These are phyloP conservation scores for Pseudolycoriella hygida DNA, from an alignment of 2,888 invertebrate species.

Conservation along the genomic window DNA sequence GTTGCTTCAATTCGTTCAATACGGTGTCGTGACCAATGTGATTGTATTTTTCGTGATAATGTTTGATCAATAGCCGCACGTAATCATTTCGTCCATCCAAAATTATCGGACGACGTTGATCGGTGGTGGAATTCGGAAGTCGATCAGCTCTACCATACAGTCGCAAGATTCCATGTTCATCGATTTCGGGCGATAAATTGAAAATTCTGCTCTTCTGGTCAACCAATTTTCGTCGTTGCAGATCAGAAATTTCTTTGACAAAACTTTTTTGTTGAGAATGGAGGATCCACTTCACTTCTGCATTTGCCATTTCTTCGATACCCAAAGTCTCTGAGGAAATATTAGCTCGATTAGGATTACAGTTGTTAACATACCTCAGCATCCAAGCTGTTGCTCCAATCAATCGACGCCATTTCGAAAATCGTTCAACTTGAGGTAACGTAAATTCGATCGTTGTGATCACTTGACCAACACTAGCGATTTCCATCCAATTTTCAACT, in stretches of 20 bases:
- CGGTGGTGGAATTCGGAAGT: background rate
- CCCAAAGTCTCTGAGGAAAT: no score
- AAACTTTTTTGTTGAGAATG: no score
- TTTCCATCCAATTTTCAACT: background rate
- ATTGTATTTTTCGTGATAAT: slow-evolving; percentile 4
- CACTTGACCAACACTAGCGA: background rate
- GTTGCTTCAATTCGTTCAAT: slow-evolving; percentile 9
- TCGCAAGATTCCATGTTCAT: slow-evolving; percentile 4
- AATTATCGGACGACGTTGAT: slow-evolving; percentile 1
- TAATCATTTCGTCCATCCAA: background rate
- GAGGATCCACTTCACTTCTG: no score
- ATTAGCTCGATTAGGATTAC: no score
- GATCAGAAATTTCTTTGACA: no score
- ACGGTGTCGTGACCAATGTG: slow-evolving; percentile 8
- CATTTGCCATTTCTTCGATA: no score
- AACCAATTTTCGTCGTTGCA: no score
- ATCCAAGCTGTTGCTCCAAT: background rate
- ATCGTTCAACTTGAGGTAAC: background rate
- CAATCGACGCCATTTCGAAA: background rate
- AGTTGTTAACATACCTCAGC: no score
- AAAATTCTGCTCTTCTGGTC: background rate
- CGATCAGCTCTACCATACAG: slow-evolving; percentile 2
- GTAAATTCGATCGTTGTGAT: background rate
- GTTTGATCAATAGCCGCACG: background rate
- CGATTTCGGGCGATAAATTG: slow-evolving; percentile 5